Evolutionary conservation across 2,888 invertebrate species (phyloP).

Genomic region (Fragum sueziense): DNA sequence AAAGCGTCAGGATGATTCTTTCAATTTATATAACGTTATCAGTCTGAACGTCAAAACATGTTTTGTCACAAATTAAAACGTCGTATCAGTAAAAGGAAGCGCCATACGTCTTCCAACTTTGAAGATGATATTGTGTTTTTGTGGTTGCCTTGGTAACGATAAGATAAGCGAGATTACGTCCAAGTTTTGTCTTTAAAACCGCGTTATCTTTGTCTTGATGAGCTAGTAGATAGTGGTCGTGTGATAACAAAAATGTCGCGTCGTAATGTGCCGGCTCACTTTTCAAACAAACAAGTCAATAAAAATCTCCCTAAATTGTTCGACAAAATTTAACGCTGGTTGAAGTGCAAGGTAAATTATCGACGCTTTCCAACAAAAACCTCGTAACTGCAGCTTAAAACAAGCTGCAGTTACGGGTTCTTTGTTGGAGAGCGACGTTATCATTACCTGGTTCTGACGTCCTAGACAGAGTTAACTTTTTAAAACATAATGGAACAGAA

Average conservation of each 20-base stretch:
- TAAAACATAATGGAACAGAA: too few relatives aligned
- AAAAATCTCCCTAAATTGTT: too few relatives aligned
- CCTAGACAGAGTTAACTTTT: too few relatives aligned
- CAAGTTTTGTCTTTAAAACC: slow-evolving; percentile 17
- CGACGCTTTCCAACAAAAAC: too few relatives aligned
- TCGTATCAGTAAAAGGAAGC: not conserved
- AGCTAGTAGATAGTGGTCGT: not conserved
- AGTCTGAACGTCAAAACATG: not conserved
- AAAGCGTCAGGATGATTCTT: not conserved
- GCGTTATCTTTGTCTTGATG: slow-evolving; percentile 1
- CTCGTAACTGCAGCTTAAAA: too few relatives aligned
- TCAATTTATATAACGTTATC: not conserved
- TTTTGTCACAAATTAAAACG: not conserved
- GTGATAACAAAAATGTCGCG: not conserved
- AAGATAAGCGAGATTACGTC: slow-evolving; percentile 9
- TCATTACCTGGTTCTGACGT: too few relatives aligned
- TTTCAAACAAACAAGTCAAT: too few relatives aligned
- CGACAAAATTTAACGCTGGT: too few relatives aligned
- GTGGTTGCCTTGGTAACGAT: slow-evolving; percentile 15
- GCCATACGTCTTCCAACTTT: slow-evolving; percentile 11
- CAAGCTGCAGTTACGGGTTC: too few relatives aligned
- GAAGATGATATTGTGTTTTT: slow-evolving; percentile 17
- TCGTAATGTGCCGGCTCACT: too few relatives aligned
- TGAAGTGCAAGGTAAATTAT: too few relatives aligned
- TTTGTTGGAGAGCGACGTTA: too few relatives aligned